Conservation (phyloP, 1,140 invertebrate species). For the Microvelia longipes region DNA sequence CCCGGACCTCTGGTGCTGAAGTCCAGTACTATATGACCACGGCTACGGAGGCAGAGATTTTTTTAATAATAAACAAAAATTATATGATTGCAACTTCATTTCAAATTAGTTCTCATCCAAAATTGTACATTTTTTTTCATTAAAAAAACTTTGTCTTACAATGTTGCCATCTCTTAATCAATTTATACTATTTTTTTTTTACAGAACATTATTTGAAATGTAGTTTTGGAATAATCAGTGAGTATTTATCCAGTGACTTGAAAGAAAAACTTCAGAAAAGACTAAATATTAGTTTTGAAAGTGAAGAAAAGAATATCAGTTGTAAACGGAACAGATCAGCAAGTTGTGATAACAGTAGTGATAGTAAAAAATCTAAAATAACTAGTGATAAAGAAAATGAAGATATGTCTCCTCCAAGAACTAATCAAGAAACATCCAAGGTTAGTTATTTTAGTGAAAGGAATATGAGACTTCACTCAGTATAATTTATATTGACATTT, state of each 20-base stretch:
- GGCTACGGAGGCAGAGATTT: no score
- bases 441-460: no score
- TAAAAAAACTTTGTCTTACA: no score
- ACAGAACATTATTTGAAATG: neutral
- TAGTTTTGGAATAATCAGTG: neutral
- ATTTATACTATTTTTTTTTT: neutral
- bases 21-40: no score
- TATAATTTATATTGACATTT: no score
- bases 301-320: neutral
- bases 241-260: neutral
- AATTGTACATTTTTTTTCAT: no score
- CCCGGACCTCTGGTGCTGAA: no score
- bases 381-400: neutral
- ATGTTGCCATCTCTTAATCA: no score
- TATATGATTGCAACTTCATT: no score
- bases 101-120: no score
- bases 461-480: no score
- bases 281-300: neutral
- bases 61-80: no score
- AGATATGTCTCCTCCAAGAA: neutral
- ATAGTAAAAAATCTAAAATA: neutral
- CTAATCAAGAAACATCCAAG: neutral
- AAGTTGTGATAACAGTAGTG: neutral
- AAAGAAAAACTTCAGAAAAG: neutral
- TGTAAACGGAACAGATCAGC: neutral